Evolutionary conservation across 2,113 vertebrate genomes (phyloP).

Genomic region (Bufo gargarizans): DNA sequence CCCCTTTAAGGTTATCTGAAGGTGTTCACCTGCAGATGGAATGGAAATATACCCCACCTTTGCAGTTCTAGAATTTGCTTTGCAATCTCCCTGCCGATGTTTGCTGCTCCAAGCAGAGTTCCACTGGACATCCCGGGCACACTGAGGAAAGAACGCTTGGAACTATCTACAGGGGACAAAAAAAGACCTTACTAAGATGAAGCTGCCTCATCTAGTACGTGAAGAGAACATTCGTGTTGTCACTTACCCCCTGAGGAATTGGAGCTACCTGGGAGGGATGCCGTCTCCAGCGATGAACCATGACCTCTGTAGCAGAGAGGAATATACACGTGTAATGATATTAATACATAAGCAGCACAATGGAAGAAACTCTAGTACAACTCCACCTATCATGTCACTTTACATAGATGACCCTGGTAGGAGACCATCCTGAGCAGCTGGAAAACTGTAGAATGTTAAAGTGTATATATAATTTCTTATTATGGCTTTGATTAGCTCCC

Average conservation of each 20-base stretch:
- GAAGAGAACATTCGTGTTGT: background rate
- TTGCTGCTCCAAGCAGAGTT: constrained; percentile 84
- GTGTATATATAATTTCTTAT: no score
- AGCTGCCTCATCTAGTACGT: background rate
- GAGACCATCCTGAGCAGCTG: no score
- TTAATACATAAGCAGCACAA: background rate
- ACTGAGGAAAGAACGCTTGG: constrained; percentile 76
- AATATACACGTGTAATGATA: background rate
- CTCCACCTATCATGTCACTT: background rate
- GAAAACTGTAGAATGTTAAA: no score
- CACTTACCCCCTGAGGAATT: constrained; percentile 82
- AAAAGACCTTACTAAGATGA: background rate
- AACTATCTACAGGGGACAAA: constrained; percentile 68
- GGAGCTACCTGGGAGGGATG: constrained; percentile 69
- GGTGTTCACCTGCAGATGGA: background rate
- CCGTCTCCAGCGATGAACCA: constrained; percentile 70
- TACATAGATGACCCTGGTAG: no score
- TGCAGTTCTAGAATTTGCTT: constrained; percentile 87
- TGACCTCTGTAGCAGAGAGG: constrained; percentile 65
- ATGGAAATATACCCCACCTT: constrained; percentile 71
- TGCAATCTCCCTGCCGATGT: constrained; percentile 86
- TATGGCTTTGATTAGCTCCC: background rate
- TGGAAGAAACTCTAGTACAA: background rate
- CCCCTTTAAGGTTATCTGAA: background rate
- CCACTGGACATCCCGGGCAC: constrained; percentile 78